Evolutionary conservation across 2,113 vertebrate genomes (phyloP), one percentile per base, ranked within the genome.

Genomic region (Nicator chloris): DNA sequence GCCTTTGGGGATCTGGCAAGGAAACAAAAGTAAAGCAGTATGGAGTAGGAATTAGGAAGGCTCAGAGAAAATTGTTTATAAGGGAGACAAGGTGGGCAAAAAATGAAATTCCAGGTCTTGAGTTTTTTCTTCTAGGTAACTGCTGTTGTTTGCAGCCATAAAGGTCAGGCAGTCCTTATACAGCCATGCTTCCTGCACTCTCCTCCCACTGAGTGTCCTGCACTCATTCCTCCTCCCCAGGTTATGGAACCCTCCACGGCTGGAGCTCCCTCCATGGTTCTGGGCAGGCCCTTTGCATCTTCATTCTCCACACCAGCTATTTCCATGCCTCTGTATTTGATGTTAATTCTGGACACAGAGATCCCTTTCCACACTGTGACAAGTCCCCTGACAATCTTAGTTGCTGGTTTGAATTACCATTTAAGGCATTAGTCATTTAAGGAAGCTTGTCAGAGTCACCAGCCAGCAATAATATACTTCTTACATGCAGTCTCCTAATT

Each of bases 21-120:
- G 45, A 47, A 82, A 56, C 0, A 44, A 35, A 45, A 26, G 0
- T 28, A 54, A 64, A 70, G 18, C 0, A 0, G 13, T 4, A 15
- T 1, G 5, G 3, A 14, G 26, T 2, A 66, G 8, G 21, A 90
- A 56, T 4, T 19, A 47, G 53, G 68, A 63, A 76, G 39, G 24
- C 35, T 31, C 35, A 13, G 22, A 86, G 33, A 12, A 24, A 83
- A 54, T 13, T 30, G 17, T n/a, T 88, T 21, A n/a, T 9, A 59
- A 57, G 40, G 54, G 37, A 42, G 30, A 63, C 13, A 40, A 42
- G 19, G 15, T 8, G 35, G 42, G 39, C 22, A 64, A 73, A 87
- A 75, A 64, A 47, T 6, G 8, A 15, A 61, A 33, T 63, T 86
- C 27, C 17, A 54, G 44, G 71, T 83, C 45, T 45, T 2, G 3